Evolutionary conservation across 1,140 invertebrate species (phyloP), one percentile per base, ranked within the genome.

Genomic region (Lepidurus arcticus): DNA sequence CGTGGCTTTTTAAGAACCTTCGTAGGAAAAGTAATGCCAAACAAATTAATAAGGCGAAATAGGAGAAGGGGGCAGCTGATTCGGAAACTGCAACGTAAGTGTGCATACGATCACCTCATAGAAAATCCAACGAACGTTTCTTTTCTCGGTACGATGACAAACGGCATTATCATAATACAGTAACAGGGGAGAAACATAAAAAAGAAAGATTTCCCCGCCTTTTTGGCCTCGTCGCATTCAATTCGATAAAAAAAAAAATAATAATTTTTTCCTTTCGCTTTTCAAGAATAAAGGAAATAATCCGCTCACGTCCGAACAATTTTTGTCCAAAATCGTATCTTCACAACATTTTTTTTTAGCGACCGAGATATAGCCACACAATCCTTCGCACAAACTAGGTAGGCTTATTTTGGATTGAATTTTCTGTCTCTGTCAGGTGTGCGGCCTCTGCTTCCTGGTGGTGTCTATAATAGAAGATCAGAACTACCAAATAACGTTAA

Each of bases 31-130:
- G 53, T 8, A 10, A 7, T 65, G 13, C 16, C 53, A 65, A 21
- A 65, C 53, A 65, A 65, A 65, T 65, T 65, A 65, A 7, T 65
- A 65, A 65, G 53, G 53, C 53, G 53, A 65, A 65, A 65, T 8
- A 65, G 16, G 53, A 21, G 45, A n/a, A 65, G 34, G 34, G 53
- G 53, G 53, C 53, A 65, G 21, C 21, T 65, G 13, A 65, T 21
- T 47, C 21, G 53, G 53, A 65, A 65, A 9, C 21, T 21, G 53
- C 16, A 65, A 21, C 21, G 21, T 21, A 65, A 65, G 13, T 5
- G 53, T 65, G 53, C 53, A n/a, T 21, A 65, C 7, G 21, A 65
- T 21, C 53, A 65, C 53, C 53, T 65, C 53, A 65, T 7, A 65
- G 34, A 47, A 65, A 65, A 65, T 65, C 21, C 53, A 65, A 65